phyloP scores from a whole-genome alignment of 2,113 vertebrate genomes.

The Synodontis membranacea region DNA sequence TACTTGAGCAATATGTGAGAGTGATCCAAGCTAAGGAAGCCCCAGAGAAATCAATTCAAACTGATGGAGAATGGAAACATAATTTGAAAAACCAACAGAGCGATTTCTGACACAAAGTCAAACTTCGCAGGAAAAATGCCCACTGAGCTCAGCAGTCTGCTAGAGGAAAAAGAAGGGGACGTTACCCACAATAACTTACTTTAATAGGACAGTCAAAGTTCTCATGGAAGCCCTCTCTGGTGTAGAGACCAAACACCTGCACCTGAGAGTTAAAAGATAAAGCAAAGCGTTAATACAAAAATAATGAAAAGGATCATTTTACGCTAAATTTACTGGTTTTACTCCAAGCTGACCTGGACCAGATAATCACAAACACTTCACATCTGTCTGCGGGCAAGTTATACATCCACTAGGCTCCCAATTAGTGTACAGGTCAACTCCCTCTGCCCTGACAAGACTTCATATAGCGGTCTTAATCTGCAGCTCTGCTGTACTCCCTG shows the following conservation, averaged over 20 bases:
- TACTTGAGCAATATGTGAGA: neutral
- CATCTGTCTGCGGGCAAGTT: slow-evolving; percentile 42
- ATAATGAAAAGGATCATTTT: slow-evolving; percentile 16
- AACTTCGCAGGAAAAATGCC: slow-evolving; percentile 35
- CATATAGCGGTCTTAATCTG: slow-evolving; percentile 64
- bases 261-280: slow-evolving; percentile 75
- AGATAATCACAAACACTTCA: slow-evolving; percentile 33
- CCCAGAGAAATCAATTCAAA: slow-evolving; percentile 51
- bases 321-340: slow-evolving; percentile 16
- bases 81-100: slow-evolving; percentile 42
- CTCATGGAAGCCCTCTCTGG: slow-evolving; percentile 93
- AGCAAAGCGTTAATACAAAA: slow-evolving; percentile 44
- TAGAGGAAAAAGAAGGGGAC: neutral
- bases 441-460: slow-evolving; percentile 65
- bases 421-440: slow-evolving; percentile 74
- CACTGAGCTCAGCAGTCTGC: slow-evolving; percentile 17
- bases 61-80: slow-evolving; percentile 26
- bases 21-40: slow-evolving; percentile 41
- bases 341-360: slow-evolving; percentile 13
- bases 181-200: slow-evolving; percentile 73
- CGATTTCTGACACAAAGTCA: slow-evolving; percentile 40
- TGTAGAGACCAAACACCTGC: slow-evolving; percentile 94
- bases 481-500: slow-evolving; percentile 57
- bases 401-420: slow-evolving; percentile 69
- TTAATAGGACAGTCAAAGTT: slow-evolving; percentile 98